Evolutionary conservation across 1,140 invertebrate genomes (phyloP), one percentile per base, ranked within the genome.

Genomic region (Pseudomyrmex gracilis): DNA sequence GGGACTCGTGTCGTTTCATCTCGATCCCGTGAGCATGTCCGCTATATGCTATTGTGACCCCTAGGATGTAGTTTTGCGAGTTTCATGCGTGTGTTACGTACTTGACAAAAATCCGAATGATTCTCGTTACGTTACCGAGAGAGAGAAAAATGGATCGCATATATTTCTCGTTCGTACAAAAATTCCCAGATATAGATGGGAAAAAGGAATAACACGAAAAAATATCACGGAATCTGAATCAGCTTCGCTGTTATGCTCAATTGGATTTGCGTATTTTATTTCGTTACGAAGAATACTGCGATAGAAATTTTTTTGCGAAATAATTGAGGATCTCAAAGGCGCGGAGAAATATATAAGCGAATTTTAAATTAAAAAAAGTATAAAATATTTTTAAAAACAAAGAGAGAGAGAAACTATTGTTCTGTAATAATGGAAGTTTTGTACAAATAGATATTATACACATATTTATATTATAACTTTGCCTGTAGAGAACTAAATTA

Each of bases 1-100:
- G 83, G 55, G 88, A 80, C 82, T 83, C 85, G 88, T 89, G 87
- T 89, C 88, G 73, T 87, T 86, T 83, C 88, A 85, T 86, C 83
- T 80, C 51, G 77, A 22, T 76, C 60, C 70, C 86, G 7, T 68
- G 64, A 64, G 70, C 67, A 73, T 22, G 73, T 55, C 63, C 34
- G 73, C 78, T 74, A 58, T 60, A 85, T 67, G 13, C 61, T 20
- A 86, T 88, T 86, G 84, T 84, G 74, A 88, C 68, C 61, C 5
- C 67, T 77, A 45, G 49, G 68, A 83, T 49, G 45, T 78, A 83
- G 49, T 85, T 78, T 34, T 51, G 68, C 67, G 73, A 85, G 85
- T 85, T 85, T 85, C 73, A 22, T 84, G 17, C 57, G 85, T 87
- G 68, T 67, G 10, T 49, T 49, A 15, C 8, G 73, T 83, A 73